phyloP scores from a whole-genome alignment of 2,888 invertebrate species.

The Epiblema foenella region DNA sequence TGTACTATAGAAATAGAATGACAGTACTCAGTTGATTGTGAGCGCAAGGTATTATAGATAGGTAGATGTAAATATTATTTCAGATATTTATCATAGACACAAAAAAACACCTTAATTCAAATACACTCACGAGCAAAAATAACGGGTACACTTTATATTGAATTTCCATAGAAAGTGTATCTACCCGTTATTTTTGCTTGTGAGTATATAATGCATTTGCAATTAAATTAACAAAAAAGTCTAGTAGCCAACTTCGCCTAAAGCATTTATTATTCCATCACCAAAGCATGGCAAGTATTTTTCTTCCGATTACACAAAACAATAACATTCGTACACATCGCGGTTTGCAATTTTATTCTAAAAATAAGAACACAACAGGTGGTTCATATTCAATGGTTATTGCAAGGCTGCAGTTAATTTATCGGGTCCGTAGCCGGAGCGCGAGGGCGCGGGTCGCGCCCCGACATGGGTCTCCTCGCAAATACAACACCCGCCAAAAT shows the following conservation, averaged over 20 bases:
- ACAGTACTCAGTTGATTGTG: too few species aligned
- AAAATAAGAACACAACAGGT: slow-evolving; percentile 65
- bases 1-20: too few species aligned
- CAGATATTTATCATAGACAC: neutral
- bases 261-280: neutral
- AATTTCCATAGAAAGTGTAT: too few species aligned
- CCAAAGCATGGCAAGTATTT: neutral
- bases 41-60: too few species aligned
- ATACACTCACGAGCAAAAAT: neutral
- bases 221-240: neutral
- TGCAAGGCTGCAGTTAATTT: slow-evolving; percentile 72
- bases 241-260: neutral
- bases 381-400: slow-evolving; percentile 72
- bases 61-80: too few species aligned
- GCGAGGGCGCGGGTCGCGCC: slow-evolving; percentile 48
- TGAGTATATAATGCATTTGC: too few species aligned
- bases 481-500: slow-evolving; percentile 34
- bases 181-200: too few species aligned
- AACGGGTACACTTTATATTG: too few species aligned
- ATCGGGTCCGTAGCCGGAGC: slow-evolving; percentile 53
- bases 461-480: slow-evolving; percentile 21
- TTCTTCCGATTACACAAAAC: neutral
- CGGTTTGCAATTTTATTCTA: slow-evolving; percentile 45
- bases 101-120: neutral
- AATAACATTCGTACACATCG: slow-evolving; percentile 6